These are phyloP conservation scores for Sebastes melanostomus DNA, from an alignment of 2,797 vertebrate genomes.

Conservation along the genomic window DNA sequence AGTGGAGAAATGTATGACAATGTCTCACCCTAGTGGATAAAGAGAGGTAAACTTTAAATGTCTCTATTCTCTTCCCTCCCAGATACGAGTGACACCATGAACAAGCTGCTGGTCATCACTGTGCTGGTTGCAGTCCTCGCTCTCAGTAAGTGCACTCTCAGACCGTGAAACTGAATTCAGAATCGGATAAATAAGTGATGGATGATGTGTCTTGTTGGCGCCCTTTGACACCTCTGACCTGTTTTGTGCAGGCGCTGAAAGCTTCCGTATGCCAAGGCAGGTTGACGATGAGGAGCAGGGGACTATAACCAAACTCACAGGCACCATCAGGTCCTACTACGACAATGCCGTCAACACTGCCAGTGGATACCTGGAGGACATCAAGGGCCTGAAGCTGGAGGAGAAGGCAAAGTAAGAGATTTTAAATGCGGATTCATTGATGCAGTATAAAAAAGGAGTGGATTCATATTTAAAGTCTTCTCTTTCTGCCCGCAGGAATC, in stretches of 20 bases:
- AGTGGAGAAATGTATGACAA: slow-evolving; percentile 28
- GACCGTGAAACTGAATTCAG: background rate
- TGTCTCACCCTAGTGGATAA: slow-evolving; percentile 70
- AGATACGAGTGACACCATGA: slow-evolving; percentile 73
- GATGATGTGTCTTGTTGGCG: background rate
- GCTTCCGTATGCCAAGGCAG: slow-evolving; percentile 77
- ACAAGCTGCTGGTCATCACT: slow-evolving; percentile 74
- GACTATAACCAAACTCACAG: slow-evolving; percentile 55
- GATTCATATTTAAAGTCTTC: background rate
- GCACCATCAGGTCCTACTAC: slow-evolving; percentile 69
- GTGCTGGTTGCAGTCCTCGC: slow-evolving; percentile 75
- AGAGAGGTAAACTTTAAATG: background rate
- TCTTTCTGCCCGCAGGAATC: slow-evolving; percentile 61
- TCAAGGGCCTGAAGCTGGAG: slow-evolving; percentile 75
- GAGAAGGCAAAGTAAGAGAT: slow-evolving; percentile 78
- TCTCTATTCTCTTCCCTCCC: slow-evolving; percentile 10
- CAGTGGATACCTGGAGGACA: slow-evolving; percentile 57
- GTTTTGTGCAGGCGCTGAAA: slow-evolving; percentile 67
- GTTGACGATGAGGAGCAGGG: slow-evolving; percentile 56
- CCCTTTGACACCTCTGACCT: background rate
- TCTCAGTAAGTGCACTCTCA: slow-evolving; percentile 70
- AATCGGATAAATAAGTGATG: background rate
- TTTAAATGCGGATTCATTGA: background rate
- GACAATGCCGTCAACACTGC: slow-evolving; percentile 38
- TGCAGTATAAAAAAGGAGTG: background rate